Base-by-base conservation (phyloP, 2,113 vertebrate species). In the Oxyruncus cristatus region DNA sequence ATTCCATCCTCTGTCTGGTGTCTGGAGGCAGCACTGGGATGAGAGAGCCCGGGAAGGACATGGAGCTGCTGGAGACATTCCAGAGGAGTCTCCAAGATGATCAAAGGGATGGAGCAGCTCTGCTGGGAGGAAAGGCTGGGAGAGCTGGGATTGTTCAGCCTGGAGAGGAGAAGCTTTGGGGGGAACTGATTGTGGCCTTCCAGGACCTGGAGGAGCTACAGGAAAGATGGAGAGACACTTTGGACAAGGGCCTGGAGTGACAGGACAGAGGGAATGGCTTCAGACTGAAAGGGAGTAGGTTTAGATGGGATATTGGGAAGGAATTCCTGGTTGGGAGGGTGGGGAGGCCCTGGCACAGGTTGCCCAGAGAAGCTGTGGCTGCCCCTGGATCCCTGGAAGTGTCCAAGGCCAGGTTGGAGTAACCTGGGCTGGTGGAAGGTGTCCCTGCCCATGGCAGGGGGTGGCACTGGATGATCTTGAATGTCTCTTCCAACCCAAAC, bases 351-450 rank as follows among this genome's bases (percentile, higher is more conserved):
- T 62, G 49, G 49, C 2, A 41, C 2, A 3, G 35, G 2, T 3
- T 39, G 0, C n/a, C 14, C 50, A 74, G 30, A 30, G 30, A 0
- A n/a, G 30, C 30, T 58, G 50, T n/a, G 42, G 42, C 35, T 75
- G 61, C 20, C 16, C 30, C 61, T 73, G 58, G 27, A 76, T 42
- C 71, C 52, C 62, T 76, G 62, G 23, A 0, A 71, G 18, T 55
- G 74, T 1, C n/a, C 56, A 39, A 32, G 16, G 10, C 14, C 52
- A 37, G 85, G 41, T 52, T 27, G 52, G 63, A 37, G 0, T 9
- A 68, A 0, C 6, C 44, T 76, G 62, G 72, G 11, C 11, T 0
- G 3, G 13, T 18, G 18, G 46, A 0, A 86, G 9, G 4, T 17
- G 26, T 32, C 24, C 23, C 59, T 56, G n/a, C 9, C 33, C 50